Conservation (phyloP, 2,888 invertebrate genomes). For the Acrobasis repandana region DNA sequence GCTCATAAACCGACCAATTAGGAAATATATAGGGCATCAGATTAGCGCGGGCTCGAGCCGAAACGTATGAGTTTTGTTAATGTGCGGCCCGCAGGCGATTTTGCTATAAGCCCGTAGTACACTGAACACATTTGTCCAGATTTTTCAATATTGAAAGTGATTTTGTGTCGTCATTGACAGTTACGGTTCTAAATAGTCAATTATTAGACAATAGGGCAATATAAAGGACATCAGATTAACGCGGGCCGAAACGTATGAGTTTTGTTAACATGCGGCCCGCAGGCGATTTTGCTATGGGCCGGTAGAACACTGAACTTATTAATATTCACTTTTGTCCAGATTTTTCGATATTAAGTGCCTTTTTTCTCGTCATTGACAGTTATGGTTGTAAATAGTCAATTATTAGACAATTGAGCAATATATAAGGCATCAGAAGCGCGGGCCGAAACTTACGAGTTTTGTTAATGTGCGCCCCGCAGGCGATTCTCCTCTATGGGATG, state of each 20-base stretch:
- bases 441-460: conserved; percentile 56
- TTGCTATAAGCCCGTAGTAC: neutral
- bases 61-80: conserved; percentile 64
- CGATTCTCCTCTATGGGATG: conserved; percentile 36
- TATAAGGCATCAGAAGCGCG: conserved; percentile 70
- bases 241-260: conserved; percentile 54
- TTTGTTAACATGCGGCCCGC: conserved; percentile 61
- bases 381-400: no score
- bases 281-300: conserved; percentile 45
- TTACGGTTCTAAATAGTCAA: no score
- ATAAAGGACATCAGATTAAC: conserved; percentile 74
- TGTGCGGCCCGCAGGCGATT: conserved; percentile 60
- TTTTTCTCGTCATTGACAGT: no score
- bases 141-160: no score
- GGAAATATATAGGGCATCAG: conserved; percentile 70
- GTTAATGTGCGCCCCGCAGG: conserved; percentile 64
- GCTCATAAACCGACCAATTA: conserved; percentile 53
- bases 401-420: conserved; percentile 65
- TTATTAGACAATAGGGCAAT: conserved; percentile 51
- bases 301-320: conserved; percentile 5
- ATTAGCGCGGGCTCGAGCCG: conserved; percentile 51
- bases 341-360: no score
- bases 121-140: neutral
- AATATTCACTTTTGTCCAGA: no score
- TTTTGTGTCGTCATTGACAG: no score